Base-by-base conservation (phyloP, 2,888 invertebrate species). In the Mycogona germanica region DNA sequence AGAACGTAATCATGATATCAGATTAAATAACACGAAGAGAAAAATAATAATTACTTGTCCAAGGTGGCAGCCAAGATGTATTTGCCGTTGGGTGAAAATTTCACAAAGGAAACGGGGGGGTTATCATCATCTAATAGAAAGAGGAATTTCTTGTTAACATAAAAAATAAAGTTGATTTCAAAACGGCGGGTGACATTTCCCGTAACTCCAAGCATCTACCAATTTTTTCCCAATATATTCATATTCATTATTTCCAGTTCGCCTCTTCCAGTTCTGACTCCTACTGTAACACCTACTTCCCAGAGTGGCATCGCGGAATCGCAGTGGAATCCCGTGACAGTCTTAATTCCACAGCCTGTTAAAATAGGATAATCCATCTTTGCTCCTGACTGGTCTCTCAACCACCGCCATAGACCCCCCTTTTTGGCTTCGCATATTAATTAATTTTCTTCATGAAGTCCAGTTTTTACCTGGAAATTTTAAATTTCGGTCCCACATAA, bases 21-120 rank as follows among this genome's bases (percentile, higher is more conserved):
- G 12, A 47, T 7, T 12, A 46, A 44, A 32, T n/a, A n/a, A 45
- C 14, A 23, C 40, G 12, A 48, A 37, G 44, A 29, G n/a, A n/a
- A n/a, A n/a, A 54, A 17, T 23, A 14, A 12, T 29, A 61, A 65
- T 64, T 60, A 74, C 74, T 96, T 97, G 72, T 99, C 98, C 54
- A 99, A 73, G 0, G 98, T 98, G 7, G 97, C 97, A 17, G 97
- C 96, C 60, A 99, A 74, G 60, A 98, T 97, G 67, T 98, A 98
- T 73, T 98, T 99, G 64, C 98, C 98, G 72, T 98, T 98, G 0
- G 98, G 98, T 47, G 97, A 98, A 73, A 99, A 98, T 71, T 98
- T 98, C 0, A 97, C 98, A 73, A 97, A 98, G 6, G 98, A 97
- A 9, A 98, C 98, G 0, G 98, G 98, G 9, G 97, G 97, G 73